A percentile compares a stretch with the other conserved stretches of the same genome.
These are phyloP conservation scores for Phaonia tiefii DNA, from an alignment of 2,888 invertebrate genomes.

Conservation along the genomic window DNA sequence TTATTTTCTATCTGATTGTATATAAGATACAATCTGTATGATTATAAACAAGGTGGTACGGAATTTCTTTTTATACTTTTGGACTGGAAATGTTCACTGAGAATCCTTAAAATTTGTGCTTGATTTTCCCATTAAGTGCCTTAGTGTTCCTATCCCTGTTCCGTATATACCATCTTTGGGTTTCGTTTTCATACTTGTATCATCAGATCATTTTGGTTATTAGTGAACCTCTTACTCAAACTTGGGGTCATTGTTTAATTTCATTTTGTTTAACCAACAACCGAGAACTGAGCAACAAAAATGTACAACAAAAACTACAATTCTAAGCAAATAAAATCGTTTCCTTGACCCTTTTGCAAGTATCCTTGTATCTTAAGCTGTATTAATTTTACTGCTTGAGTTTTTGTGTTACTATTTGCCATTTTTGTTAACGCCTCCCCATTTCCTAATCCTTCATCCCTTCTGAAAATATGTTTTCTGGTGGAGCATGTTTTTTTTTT, in stretches of 20 bases:
- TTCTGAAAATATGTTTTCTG: not conserved
- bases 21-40: no score
- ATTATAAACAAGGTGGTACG: no score
- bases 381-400: not conserved
- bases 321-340: not conserved
- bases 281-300: not conserved
- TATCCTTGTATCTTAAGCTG: not conserved
- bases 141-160: no score
- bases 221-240: conserved; percentile 28
- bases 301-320: not conserved
- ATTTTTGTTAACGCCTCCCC: no score
- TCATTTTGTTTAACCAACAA: not conserved
- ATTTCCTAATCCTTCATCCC: not conserved
- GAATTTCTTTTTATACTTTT: no score
- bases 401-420: not conserved
- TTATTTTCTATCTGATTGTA: no score
- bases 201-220: conserved; percentile 17
- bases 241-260: conserved; percentile 22
- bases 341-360: conserved; percentile 2
- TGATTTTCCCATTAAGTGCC: no score
- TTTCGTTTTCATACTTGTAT: conserved; percentile 4
- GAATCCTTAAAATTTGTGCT: no score
- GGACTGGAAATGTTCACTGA: no score
- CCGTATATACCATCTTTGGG: no score
- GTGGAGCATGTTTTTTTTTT: not conserved